Base-by-base conservation (phyloP, 2,888 invertebrate species). In the Teinopalpus imperialis region DNA sequence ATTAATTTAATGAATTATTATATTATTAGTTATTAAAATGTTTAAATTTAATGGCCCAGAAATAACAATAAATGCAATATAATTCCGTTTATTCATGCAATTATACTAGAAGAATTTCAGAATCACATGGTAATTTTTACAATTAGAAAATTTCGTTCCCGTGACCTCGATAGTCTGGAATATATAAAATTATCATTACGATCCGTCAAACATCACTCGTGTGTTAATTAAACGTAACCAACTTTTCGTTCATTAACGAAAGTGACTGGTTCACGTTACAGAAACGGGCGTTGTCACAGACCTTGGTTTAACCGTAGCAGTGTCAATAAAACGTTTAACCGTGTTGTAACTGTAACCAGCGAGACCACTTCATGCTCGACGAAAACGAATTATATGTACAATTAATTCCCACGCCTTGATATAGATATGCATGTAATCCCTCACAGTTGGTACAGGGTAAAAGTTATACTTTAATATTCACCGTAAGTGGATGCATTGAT, bases 171-270 rank as follows among this genome's bases (percentile, higher is more conserved):
- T 30, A 10, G 8, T n/a, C 2, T 23, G 16, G n/a, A 14, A 12
- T 26, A 24, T 27, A 43, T 16, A 29, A 16, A 35, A 31, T 23
- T 30, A 50, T 43, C 30, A n/a, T n/a, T n/a, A n/a, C n/a, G n/a
- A n/a, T 43, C 43, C 34, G 43, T 40, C 16, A 48, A 49, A 48
- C 43, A 48, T 43, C 47, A 30, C 36, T 31, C 21, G 29, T 49
- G 31, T 35, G 16, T 41, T 40, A 16, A 34, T 37, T 46, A 26
- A n/a, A n/a, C n/a, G n/a, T n/a, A n/a, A n/a, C n/a, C n/a, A n/a
- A 60, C 61, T 59, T 56, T 53, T 63, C 56, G 58, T 54, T 68
- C 61, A 68, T 73, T 70, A 69, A 59, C 68, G 61, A 73, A 76
- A 72, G 70, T 64, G 69, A 67, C 63, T 62, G 63, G 27, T 43